Evolutionary conservation across 2,888 invertebrate species (phyloP).

Genomic region (Cephus runcator): DNA sequence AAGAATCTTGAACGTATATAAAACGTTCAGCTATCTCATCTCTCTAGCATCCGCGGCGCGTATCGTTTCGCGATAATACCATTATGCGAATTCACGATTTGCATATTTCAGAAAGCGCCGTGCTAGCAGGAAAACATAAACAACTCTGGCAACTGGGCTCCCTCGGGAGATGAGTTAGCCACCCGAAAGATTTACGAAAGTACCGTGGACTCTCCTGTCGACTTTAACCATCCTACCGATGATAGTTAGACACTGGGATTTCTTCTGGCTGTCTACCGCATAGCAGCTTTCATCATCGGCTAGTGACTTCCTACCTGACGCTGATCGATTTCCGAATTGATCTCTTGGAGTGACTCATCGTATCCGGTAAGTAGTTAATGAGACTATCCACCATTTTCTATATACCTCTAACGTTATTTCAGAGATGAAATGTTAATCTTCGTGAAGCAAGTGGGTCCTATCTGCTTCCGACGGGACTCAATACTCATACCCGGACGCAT

Average conservation of each 20-base stretch:
- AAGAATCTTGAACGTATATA: background rate
- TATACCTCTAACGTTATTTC: background rate
- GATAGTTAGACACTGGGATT: too few species aligned
- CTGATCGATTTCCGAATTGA: background rate
- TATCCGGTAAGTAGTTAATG: background rate
- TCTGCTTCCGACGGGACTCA: background rate
- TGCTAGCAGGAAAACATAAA: conserved; percentile 63
- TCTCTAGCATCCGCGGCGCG: conserved; percentile 14
- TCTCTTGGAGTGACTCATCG: background rate
- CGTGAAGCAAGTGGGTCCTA: background rate
- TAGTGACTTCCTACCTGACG: background rate
- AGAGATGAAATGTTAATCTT: background rate
- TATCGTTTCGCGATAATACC: conserved; percentile 57
- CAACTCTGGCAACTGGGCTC: conserved; percentile 57
- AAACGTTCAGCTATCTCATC: conserved; percentile 16
- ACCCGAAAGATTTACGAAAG: conserved; percentile 60
- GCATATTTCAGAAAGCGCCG: conserved; percentile 64
- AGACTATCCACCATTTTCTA: background rate
- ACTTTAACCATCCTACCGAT: background rate
- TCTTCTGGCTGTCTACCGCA: too few species aligned
- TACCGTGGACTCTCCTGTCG: background rate
- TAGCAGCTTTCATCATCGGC: background rate
- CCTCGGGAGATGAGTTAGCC: conserved; percentile 62
- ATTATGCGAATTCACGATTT: conserved; percentile 64
- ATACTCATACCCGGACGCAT: background rate